phyloP scores from a whole-genome alignment of 2,797 vertebrate species.

The Enteromius argenteus region DNA sequence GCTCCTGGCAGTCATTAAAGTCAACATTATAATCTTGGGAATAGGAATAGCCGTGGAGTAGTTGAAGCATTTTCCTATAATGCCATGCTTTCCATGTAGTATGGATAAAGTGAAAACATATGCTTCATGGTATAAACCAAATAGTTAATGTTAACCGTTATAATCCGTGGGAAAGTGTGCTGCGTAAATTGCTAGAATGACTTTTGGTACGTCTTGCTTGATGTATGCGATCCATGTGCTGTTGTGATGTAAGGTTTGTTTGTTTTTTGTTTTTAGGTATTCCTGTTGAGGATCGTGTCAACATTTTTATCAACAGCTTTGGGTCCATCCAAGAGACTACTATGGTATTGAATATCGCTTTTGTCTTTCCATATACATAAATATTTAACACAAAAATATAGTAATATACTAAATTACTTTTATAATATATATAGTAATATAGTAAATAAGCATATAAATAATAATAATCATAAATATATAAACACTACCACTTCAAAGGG shows the following conservation, averaged over 20 bases:
- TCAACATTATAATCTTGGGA: conserved; percentile 73
- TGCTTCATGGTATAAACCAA: conserved; percentile 42
- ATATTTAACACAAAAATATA: not conserved
- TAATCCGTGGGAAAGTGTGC: conserved; percentile 23
- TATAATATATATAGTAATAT: no score
- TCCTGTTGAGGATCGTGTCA: conserved; percentile 96
- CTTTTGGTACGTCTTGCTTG: not conserved
- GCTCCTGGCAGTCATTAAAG: conserved; percentile 70
- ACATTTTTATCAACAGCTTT: conserved; percentile 99
- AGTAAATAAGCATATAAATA: not conserved
- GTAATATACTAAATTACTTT: not conserved
- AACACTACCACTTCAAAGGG: not conserved
- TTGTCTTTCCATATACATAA: not conserved
- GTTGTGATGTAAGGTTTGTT: not conserved
- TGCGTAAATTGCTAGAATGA: not conserved
- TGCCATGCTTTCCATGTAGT: conserved; percentile 39
- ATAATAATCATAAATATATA: not conserved
- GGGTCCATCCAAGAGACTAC: conserved; percentile 99
- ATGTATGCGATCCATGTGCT: not conserved
- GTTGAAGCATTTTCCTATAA: conserved; percentile 36
- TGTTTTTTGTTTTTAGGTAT: conserved; percentile 80
- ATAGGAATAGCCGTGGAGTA: conserved; percentile 67
- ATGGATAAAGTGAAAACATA: conserved; percentile 42
- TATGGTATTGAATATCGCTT: conserved; percentile 83
- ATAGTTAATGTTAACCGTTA: conserved; percentile 43